Evolutionary conservation across 1,140 invertebrate species (phyloP).

Genomic region (Lucilia sericata): DNA sequence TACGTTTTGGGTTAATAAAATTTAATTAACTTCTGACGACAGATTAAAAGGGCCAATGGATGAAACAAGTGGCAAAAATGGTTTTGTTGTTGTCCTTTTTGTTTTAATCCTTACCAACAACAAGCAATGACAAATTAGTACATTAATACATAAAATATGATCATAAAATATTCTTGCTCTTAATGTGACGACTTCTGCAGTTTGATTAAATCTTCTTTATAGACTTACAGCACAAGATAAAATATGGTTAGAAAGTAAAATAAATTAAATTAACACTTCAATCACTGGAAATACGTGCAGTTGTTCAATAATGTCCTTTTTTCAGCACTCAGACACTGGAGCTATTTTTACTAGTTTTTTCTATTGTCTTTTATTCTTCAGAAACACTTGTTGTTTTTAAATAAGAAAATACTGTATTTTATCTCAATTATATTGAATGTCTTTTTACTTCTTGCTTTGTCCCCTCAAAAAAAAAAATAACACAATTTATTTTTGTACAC

Average conservation of each 20-base stretch:
- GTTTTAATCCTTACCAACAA: neutral
- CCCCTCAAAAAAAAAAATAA: neutral
- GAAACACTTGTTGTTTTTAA: neutral
- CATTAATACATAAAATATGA: conserved; percentile 13
- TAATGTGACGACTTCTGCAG: neutral
- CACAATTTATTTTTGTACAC: neutral
- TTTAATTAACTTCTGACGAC: conserved; percentile 1
- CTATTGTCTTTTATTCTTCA: too few relatives aligned
- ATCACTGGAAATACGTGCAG: neutral
- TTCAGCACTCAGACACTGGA: too few relatives aligned
- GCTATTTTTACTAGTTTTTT: too few relatives aligned
- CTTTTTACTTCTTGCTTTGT: neutral
- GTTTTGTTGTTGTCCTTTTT: neutral
- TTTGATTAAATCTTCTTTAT: neutral
- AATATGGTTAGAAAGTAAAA: neutral
- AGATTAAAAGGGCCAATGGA: too few relatives aligned
- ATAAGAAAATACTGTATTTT: neutral
- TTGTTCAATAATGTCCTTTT: neutral
- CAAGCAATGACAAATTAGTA: neutral
- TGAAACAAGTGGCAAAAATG: too few relatives aligned
- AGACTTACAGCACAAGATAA: neutral
- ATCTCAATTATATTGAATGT: too few relatives aligned
- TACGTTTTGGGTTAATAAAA: neutral
- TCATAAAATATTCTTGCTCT: neutral
- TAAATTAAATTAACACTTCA: neutral